Evolutionary conservation across 1,140 invertebrate genomes (phyloP).

Genomic region (Aphidius ervi): DNA sequence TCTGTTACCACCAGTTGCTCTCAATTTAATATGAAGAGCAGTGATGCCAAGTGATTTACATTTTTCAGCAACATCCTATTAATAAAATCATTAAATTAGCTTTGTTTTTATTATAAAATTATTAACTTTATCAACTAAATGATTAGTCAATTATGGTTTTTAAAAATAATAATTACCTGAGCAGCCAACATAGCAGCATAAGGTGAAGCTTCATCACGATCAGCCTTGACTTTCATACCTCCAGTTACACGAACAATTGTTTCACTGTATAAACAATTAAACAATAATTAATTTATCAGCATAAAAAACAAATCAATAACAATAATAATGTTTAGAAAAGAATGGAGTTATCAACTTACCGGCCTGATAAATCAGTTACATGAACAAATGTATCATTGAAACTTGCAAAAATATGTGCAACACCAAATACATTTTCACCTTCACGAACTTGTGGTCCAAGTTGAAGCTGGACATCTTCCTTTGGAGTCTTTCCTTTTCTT

Average conservation of each 20-base stretch:
- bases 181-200: constrained; percentile 99
- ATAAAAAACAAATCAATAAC: too few relatives aligned
- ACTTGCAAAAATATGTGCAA: constrained; percentile 98
- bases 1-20: constrained; percentile 97
- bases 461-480: constrained; percentile 94
- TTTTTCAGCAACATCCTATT: constrained; percentile 96
- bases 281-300: background rate
- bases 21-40: constrained; percentile 95
- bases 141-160: too few relatives aligned
- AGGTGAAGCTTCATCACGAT: constrained; percentile 98
- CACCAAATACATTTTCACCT: constrained; percentile 97
- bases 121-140: too few relatives aligned
- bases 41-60: constrained; percentile 96
- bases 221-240: constrained; percentile 99
- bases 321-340: too few relatives aligned
- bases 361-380: constrained; percentile 97
- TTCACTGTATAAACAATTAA: constrained; percentile 63
- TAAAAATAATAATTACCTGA: constrained; percentile 62
- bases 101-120: too few relatives aligned
- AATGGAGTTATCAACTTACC: constrained; percentile 48
- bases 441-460: constrained; percentile 96
- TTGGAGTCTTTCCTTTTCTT: constrained; percentile 92
- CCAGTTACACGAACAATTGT: constrained; percentile 98
- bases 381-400: constrained; percentile 99
- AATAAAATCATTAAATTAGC: background rate